Percentiles rank a stretch among this genome's conserved stretches.
Evolutionary conservation across 1,140 invertebrate species (phyloP).

Genomic region (Diabrotica undecimpunctata): DNA sequence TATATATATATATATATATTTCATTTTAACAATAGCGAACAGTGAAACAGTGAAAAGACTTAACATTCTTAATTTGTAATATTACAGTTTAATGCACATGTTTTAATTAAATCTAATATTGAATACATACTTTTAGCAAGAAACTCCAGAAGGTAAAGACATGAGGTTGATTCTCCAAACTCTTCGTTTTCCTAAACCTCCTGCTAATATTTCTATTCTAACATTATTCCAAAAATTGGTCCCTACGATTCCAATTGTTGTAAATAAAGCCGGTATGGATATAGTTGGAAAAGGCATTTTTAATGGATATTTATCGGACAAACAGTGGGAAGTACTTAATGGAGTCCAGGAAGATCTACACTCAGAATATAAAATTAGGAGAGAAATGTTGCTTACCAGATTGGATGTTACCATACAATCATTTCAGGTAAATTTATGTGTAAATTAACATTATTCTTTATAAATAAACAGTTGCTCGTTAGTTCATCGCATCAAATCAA

Average conservation of each 20-base stretch:
- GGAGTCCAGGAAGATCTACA: constrained; percentile 67
- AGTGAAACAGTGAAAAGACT: no score
- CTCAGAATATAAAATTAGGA: constrained; percentile 76
- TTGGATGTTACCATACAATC: constrained; percentile 93
- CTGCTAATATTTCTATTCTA: constrained; percentile 71
- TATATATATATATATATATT: no score
- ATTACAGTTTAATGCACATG: no score
- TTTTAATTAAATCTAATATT: no score
- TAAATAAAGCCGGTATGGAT: constrained; percentile 57
- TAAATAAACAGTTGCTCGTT: no score
- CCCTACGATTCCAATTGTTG: constrained; percentile 66
- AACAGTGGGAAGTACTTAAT: constrained; percentile 77
- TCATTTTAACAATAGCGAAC: no score
- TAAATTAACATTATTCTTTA: constrained; percentile 2
- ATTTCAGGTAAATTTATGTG: constrained; percentile 57
- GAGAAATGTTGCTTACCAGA: constrained; percentile 85
- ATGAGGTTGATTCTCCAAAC: constrained; percentile 73
- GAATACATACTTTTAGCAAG: constrained; percentile 56
- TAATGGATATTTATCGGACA: constrained; percentile 65
- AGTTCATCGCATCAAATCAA: no score
- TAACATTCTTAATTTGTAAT: no score
- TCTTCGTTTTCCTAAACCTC: constrained; percentile 80
- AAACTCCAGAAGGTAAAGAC: constrained; percentile 73
- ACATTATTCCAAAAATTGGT: constrained; percentile 76
- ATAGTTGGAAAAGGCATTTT: constrained; percentile 74